Conservation (phyloP, 2,888 invertebrate species). For the Athalia rosae region DNA sequence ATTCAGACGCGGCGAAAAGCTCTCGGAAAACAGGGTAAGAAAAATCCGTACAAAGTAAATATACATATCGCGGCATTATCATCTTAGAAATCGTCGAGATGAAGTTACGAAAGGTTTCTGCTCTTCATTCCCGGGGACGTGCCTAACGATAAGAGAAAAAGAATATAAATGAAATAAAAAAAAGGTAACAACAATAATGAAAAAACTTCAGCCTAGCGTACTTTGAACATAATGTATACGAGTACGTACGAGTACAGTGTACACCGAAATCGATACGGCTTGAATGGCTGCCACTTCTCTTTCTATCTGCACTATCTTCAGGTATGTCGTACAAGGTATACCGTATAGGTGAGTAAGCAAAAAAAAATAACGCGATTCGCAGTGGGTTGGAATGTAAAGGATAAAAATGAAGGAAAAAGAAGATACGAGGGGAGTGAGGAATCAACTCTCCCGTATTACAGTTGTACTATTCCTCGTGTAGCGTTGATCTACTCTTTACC, state of each 20-base stretch:
- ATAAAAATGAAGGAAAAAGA: too few species aligned
- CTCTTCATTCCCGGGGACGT: neutral
- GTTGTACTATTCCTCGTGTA: neutral
- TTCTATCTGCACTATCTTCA: neutral
- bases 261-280: slow-evolving; percentile 30
- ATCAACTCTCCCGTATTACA: neutral
- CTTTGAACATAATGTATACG: slow-evolving; percentile 19
- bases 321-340: slow-evolving; percentile 6
- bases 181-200: slow-evolving; percentile 6
- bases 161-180: neutral
- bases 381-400: too few species aligned
- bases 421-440: neutral
- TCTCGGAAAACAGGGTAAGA: neutral
- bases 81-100: slow-evolving; percentile 24
- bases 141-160: too few species aligned
- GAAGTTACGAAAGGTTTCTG: slow-evolving; percentile 18
- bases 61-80: slow-evolving; percentile 7
- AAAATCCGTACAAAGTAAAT: slow-evolving; percentile 12
- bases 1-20: too few species aligned
- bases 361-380: slow-evolving; percentile 1
- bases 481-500: slow-evolving; percentile 13
- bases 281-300: slow-evolving; percentile 19
- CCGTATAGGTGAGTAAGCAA: slow-evolving; percentile 11
- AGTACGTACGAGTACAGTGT: slow-evolving; percentile 26
- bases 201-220: neutral